Evolutionary conservation across 2,888 invertebrate genomes (phyloP), one percentile per base, ranked within the genome.

Genomic region (Drosophila pegasa): DNA sequence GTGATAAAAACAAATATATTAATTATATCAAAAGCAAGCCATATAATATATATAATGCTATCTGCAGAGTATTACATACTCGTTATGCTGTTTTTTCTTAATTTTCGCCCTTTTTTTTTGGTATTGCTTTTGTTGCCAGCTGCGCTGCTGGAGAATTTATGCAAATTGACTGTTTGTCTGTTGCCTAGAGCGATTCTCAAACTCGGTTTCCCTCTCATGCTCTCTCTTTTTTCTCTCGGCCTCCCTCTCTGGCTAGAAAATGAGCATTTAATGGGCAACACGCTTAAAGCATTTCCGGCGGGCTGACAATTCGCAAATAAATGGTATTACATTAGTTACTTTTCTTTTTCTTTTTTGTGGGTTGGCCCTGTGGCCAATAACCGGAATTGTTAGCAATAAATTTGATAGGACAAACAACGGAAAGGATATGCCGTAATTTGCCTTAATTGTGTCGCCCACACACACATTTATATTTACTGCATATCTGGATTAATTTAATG

Each of bases 221-320:
- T 8, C 14, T 3, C 25, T 16, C 10, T 25, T 22, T 29, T 9
- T n/a, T 4, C 18, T 18, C 4, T 8, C n/a, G n/a, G n/a, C 2
- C 18, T 35, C 0, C 16, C 35, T 22, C 16, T 29, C 22, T 43
- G 16, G 9, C 20, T 56, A 38, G 52, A 22, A 69, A 80, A 72
- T 68, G 67, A 70, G 69, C 66, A 71, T 86, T 83, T 72, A 80
- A 85, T 82, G 74, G 66, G 58, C 20, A 56, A 41, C 66, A 79
- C 58, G 73, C 76, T 71, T 71, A 45, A 71, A 64, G 61, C 69
- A 66, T 80, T 82, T 71, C 59, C 70, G 20, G 48, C 50, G 56
- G 63, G 41, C 59, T 75, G 56, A 57, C 63, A 78, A 63, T 66
- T 70, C 41, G 70, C 64, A 62, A 64, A 78, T 43, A 73, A 63